phyloP scores from a whole-genome alignment of 2,888 invertebrate species.

The Lutraria lutraria region DNA sequence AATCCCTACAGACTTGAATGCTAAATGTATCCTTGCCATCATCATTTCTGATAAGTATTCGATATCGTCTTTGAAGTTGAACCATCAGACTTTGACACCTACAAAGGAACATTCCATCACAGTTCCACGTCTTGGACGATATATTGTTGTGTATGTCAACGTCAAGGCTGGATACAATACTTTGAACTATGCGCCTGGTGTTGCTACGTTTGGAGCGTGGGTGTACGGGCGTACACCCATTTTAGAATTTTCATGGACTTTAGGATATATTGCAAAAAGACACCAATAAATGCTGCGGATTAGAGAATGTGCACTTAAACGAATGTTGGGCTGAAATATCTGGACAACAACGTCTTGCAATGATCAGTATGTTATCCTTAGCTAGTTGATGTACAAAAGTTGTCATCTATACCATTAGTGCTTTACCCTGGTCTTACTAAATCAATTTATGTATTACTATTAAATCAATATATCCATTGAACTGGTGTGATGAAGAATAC shows the following conservation, averaged over 20 bases:
- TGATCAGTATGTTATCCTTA: too few relatives aligned
- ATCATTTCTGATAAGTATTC: not conserved
- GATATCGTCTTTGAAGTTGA: not conserved
- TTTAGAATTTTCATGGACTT: not conserved
- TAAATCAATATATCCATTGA: too few relatives aligned
- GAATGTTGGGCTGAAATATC: not conserved
- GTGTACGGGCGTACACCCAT: not conserved
- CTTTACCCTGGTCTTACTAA: too few relatives aligned
- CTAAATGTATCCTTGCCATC: not conserved
- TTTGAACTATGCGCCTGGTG: not conserved
- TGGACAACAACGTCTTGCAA: too few relatives aligned
- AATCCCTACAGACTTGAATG: conserved; percentile 1
- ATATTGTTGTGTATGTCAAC: not conserved
- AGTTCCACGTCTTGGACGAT: not conserved
- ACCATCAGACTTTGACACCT: not conserved
- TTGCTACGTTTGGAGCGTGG: not conserved
- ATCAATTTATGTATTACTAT: too few relatives aligned
- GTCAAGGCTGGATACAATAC: not conserved
- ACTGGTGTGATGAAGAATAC: too few relatives aligned
- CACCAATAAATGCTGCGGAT: too few relatives aligned
- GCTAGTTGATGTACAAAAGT: too few relatives aligned
- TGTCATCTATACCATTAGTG: too few relatives aligned
- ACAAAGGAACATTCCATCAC: too few relatives aligned
- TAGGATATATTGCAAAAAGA: not conserved
- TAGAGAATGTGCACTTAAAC: too few relatives aligned